Conservation (phyloP, 1,140 invertebrate genomes). For the Leptinotarsa defecta region DNA sequence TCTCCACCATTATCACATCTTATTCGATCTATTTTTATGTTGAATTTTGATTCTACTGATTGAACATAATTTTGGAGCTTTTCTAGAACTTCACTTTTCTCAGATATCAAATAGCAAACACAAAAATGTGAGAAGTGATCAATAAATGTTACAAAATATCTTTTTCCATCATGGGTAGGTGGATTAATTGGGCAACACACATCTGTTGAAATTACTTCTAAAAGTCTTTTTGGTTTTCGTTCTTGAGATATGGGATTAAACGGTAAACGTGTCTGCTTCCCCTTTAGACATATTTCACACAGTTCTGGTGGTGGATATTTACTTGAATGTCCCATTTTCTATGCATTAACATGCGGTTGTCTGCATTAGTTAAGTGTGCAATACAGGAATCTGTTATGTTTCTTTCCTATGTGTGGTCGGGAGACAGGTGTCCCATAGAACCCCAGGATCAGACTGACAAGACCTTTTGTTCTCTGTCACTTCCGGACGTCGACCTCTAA, state of each 20-base stretch:
- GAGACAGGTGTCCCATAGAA: too few species aligned
- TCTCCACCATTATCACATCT: conserved; percentile 36
- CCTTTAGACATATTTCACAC: conserved; percentile 11
- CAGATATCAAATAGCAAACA: conserved; percentile 47
- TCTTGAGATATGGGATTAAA: background rate
- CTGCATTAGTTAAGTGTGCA: too few species aligned
- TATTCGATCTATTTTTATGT: conserved; percentile 23
- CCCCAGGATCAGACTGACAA: too few species aligned
- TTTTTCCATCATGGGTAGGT: conserved; percentile 28
- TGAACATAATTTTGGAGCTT: conserved; percentile 23
- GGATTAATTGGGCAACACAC: conserved; percentile 21
- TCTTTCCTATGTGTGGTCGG: too few species aligned
- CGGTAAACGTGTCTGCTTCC: conserved; percentile 1
- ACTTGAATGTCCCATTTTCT: conserved; percentile 7
- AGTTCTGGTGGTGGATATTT: background rate
- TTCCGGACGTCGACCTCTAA: too few species aligned
- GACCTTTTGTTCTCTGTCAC: too few species aligned
- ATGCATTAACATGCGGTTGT: conserved; percentile 20
- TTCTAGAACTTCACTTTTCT: conserved; percentile 33
- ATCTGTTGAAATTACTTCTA: conserved; percentile 22
- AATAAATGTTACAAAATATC: conserved; percentile 52
- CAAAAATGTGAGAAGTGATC: conserved; percentile 53
- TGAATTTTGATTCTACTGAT: conserved; percentile 10
- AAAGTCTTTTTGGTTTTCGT: background rate
- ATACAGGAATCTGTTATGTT: background rate